phyloP scores from a whole-genome alignment of 2,113 vertebrate species.

The Phrynosoma blainvillii region DNA sequence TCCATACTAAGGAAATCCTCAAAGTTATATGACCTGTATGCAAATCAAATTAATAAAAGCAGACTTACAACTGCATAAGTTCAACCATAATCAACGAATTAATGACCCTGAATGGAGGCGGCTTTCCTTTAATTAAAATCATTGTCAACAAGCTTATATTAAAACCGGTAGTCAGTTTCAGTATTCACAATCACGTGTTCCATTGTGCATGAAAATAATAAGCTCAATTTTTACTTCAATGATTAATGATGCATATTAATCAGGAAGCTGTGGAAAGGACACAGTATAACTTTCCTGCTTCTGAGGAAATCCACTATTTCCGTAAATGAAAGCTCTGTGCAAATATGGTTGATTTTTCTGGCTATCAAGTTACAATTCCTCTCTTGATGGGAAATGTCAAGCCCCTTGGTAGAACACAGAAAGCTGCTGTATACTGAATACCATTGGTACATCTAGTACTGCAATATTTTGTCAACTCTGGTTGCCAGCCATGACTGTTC shows the following conservation, averaged over 20 bases:
- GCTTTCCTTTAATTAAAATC: constrained; percentile 51
- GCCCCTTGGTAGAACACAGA: not conserved
- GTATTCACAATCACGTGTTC: constrained; percentile 55
- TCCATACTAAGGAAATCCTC: not conserved
- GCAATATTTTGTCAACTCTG: no score
- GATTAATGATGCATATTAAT: constrained; percentile 72
- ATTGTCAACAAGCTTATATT: constrained; percentile 45
- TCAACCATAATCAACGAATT: constrained; percentile 49
- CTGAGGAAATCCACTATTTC: constrained; percentile 34
- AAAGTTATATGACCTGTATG: not conserved
- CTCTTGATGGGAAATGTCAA: not conserved
- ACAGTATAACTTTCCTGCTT: constrained; percentile 1
- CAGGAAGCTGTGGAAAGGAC: constrained; percentile 32
- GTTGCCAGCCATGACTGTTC: no score
- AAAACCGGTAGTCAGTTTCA: constrained; percentile 45
- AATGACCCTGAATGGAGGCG: constrained; percentile 21
- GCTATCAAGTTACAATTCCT: not conserved
- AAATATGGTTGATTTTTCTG: constrained; percentile 41
- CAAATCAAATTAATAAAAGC: constrained; percentile 23
- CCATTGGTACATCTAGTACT: no score
- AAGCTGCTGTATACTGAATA: no score
- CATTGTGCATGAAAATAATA: constrained; percentile 65
- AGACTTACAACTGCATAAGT: constrained; percentile 28
- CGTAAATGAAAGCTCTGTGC: constrained; percentile 62
- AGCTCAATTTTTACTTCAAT: constrained; percentile 56